Evolutionary conservation across 2,113 vertebrate species (phyloP).

Genomic region (Bagarius yarrelli): DNA sequence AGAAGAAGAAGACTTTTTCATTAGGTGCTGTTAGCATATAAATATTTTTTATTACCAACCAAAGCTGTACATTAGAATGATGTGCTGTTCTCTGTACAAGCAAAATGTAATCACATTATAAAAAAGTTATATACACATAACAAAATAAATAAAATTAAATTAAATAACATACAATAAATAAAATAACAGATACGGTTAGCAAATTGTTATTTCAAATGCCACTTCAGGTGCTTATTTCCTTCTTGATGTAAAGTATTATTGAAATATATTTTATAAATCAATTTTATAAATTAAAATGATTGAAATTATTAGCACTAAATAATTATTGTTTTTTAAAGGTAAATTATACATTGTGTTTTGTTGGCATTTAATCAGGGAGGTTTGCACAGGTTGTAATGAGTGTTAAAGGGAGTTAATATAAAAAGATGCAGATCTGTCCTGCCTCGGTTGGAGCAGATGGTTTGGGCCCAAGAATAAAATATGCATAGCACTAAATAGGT

Average conservation of each 20-base stretch:
- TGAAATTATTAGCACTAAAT: no score
- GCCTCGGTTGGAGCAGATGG: neutral
- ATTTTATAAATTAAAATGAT: no score
- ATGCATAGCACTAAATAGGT: neutral
- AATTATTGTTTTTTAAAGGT: no score
- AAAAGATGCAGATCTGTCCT: conserved; percentile 5
- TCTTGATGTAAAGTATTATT: neutral
- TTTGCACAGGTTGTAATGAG: no score
- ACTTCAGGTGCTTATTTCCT: neutral
- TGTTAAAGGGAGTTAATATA: neutral
- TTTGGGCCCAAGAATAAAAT: neutral
- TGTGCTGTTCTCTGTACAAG: neutral
- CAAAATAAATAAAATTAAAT: neutral
- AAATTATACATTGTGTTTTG: no score
- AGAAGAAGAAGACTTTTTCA: no score
- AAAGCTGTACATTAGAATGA: neutral
- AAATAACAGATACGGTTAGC: neutral
- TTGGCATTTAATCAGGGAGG: no score
- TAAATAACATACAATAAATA: neutral
- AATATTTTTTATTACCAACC: neutral
- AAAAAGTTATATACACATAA: no score
- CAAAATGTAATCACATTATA: no score
- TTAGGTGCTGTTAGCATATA: neutral
- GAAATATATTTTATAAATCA: neutral
- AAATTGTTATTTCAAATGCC: neutral